Percentiles rank a stretch among this genome's conserved stretches.
phyloP scores from a whole-genome alignment of 2,797 vertebrate genomes.

The Liasis olivaceus region DNA sequence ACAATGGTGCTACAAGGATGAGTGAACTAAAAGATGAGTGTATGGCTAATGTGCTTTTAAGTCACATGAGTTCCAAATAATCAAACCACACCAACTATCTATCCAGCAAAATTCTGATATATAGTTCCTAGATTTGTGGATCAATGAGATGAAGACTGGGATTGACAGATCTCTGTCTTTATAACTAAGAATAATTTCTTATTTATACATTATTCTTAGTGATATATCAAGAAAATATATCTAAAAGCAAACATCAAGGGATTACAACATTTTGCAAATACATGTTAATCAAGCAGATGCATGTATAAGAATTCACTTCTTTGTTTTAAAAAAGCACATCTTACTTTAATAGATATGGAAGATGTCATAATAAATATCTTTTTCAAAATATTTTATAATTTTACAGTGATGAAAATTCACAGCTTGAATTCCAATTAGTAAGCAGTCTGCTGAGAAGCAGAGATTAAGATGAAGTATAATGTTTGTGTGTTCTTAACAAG shows the following conservation, averaged over 20 bases:
- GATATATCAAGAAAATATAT: not conserved
- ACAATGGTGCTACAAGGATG: not conserved
- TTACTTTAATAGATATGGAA: not conserved
- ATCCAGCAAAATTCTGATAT: not conserved
- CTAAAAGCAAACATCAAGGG: not conserved
- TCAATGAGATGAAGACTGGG: not conserved
- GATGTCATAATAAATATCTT: constrained; percentile 1
- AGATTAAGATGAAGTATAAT: not conserved
- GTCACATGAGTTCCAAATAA: not conserved
- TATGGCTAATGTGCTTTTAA: not conserved
- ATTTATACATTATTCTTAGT: not conserved
- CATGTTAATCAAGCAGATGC: not conserved
- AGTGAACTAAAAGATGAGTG: not conserved
- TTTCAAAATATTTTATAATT: constrained; percentile 41
- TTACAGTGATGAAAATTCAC: constrained; percentile 30
- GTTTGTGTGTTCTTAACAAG: not conserved
- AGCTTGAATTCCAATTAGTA: not conserved
- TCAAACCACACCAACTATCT: not conserved
- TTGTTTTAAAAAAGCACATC: not conserved
- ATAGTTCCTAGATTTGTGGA: not conserved
- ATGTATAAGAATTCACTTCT: not conserved
- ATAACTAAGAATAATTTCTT: not conserved
- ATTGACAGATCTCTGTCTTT: not conserved
- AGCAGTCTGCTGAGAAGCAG: not conserved
- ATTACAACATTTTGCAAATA: not conserved